Percentiles rank a stretch among this genome's conserved stretches.
Evolutionary conservation across 2,113 vertebrate genomes (phyloP).

Genomic region (Penelope pileata): DNA sequence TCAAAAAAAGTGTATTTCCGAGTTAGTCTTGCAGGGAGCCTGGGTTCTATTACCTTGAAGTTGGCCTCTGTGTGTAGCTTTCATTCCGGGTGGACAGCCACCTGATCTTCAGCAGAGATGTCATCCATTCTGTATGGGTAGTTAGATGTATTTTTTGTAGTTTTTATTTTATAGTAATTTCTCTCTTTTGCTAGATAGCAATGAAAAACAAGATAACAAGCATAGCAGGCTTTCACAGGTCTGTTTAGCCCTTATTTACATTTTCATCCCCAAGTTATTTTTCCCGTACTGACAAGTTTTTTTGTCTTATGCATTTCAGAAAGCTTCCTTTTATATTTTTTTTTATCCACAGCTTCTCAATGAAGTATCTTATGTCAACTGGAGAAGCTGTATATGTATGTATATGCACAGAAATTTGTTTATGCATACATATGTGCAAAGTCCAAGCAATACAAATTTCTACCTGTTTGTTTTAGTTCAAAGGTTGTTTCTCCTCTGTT

Average conservation of each 20-base stretch:
- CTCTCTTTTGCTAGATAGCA: not conserved
- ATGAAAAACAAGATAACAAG: not conserved
- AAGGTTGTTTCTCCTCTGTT: not conserved
- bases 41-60: not conserved
- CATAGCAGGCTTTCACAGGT: not conserved
- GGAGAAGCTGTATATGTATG: conserved; percentile 36
- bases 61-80: not conserved
- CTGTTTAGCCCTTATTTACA: not conserved
- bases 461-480: not conserved
- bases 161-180: not conserved
- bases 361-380: not conserved
- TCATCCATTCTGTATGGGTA: not conserved
- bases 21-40: not conserved
- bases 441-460: not conserved
- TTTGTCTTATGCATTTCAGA: not conserved
- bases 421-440: not conserved
- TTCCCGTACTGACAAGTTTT: not conserved
- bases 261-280: not conserved
- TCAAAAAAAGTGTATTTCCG: not conserved
- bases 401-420: not conserved
- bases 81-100: not conserved
- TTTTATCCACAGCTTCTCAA: not conserved
- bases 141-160: not conserved
- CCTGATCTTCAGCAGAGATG: not conserved
- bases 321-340: not conserved